These are phyloP conservation scores for Bombus cullumanus DNA, from an alignment of 1,140 invertebrate species.

Conservation along the genomic window DNA sequence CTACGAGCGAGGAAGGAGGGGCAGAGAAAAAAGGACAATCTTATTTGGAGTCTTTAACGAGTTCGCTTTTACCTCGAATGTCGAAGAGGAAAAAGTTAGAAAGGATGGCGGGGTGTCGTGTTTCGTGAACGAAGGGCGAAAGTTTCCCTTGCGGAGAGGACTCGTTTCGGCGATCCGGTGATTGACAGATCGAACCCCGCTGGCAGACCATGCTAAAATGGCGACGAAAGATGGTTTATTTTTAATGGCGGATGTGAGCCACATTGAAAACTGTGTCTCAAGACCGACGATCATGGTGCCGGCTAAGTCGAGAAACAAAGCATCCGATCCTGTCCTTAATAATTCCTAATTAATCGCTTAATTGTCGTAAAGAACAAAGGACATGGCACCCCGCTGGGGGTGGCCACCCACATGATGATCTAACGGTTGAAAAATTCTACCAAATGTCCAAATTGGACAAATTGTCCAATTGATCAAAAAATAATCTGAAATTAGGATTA, in stretches of 20 bases:
- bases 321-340: not conserved
- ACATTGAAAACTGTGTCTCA: not conserved
- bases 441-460: too few species aligned
- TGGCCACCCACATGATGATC: too few species aligned
- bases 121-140: slow-evolving; percentile 73
- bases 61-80: slow-evolving; percentile 68
- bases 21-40: slow-evolving; percentile 55
- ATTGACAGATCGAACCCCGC: slow-evolving; percentile 77
- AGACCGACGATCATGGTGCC: too few species aligned
- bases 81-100: slow-evolving; percentile 62
- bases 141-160: slow-evolving; percentile 61
- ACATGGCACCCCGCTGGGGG: too few species aligned
- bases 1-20: not conserved
- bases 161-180: slow-evolving; percentile 75
- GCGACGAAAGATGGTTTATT: slow-evolving; percentile 79
- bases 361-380: too few species aligned
- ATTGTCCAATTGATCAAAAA: too few species aligned
- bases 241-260: slow-evolving; percentile 70
- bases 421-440: too few species aligned
- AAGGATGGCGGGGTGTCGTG: slow-evolving; percentile 68
- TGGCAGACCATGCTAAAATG: slow-evolving; percentile 71
- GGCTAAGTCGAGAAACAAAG: not conserved
- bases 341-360: too few species aligned
- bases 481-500: fast-evolving
- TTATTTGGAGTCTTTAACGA: slow-evolving; percentile 72